Evolutionary conservation across 2,113 vertebrate species (phyloP).

Genomic region (Alligator mississippiensis): DNA sequence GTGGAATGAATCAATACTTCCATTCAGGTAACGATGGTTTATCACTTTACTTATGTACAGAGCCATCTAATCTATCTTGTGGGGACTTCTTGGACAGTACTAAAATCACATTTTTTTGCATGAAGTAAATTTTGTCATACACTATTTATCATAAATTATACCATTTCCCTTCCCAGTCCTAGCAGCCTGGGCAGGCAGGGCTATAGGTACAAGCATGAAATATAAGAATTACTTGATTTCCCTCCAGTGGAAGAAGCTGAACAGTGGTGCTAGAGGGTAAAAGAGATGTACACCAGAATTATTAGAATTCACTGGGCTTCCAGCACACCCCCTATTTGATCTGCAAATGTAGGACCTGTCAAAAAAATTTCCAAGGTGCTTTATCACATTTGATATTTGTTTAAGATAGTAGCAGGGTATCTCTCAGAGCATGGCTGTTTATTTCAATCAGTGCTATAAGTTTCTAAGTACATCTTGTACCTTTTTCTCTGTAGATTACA

Average conservation of each 20-base stretch:
- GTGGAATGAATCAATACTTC: too few species aligned
- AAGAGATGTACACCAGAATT: background rate
- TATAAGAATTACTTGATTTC: conserved; percentile 17
- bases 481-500: conserved; percentile 38
- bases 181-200: conserved; percentile 25
- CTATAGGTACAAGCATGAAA: background rate
- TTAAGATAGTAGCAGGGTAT: conserved; percentile 12
- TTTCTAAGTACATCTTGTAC: background rate
- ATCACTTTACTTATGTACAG: conserved; percentile 8
- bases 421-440: conserved; percentile 20
- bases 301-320: background rate
- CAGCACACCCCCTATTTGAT: background rate
- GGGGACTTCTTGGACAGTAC: conserved; percentile 43
- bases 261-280: background rate
- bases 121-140: conserved; percentile 7
- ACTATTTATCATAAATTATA: background rate
- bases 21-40: conserved; percentile 24
- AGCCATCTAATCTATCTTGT: conserved; percentile 26
- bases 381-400: conserved; percentile 16
- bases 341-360: background rate
- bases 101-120: conserved; percentile 60
- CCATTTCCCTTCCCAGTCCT: conserved; percentile 35
- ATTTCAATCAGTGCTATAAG: conserved; percentile 39
- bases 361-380: background rate
- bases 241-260: conserved; percentile 4